Evolutionary conservation across 2,113 vertebrate species (phyloP), one percentile per base, ranked within the genome.

Genomic region (Microcebus tavaratra): DNA sequence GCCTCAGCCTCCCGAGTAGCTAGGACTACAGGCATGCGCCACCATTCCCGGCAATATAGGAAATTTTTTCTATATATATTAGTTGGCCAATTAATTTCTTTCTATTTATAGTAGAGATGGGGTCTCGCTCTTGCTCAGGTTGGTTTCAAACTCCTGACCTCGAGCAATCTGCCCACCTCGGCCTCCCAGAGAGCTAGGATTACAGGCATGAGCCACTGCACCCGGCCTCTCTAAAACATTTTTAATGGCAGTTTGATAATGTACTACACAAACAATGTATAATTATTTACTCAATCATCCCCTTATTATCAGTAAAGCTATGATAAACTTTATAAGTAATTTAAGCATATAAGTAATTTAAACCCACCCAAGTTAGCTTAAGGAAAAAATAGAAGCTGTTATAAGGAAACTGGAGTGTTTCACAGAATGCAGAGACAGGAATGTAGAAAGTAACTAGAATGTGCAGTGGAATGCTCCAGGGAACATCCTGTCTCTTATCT

Each of bases 381-480:
- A 84, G 50, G 20, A 42, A 72, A 90, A 88, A 83, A 65, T 17
- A 82, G 25, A 90, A 92, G 34, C 61, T 73, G 48, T 86, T 73
- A 50, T 18, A 67, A 86, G 82, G 14, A 90, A 68, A 21, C 25
- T 90, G 45, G 31, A 63, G 31, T 90, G 23, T 68, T 90, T 80
- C 50, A 45, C 9, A 55, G 39, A 84, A 59, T 48, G 6, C 70
- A 83, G 31, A 68, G 8, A 8, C 18, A 94, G 29, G 15, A 90
- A 93, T 80, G 29, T 50, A 93, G 59, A 86, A 85, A 93, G 39
- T 84, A 36, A 85, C 31, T 73, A 96, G 53, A 97, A 92, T 73
- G 29, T 72, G 45, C 12, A 94, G 5, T 48, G 27, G 36, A 94
- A 65, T 59, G 59, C 21, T 63, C 17, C 57, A 39, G 29, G 34